Evolutionary conservation across 1,140 invertebrate species (phyloP).

Genomic region (Theocolax elegans): DNA sequence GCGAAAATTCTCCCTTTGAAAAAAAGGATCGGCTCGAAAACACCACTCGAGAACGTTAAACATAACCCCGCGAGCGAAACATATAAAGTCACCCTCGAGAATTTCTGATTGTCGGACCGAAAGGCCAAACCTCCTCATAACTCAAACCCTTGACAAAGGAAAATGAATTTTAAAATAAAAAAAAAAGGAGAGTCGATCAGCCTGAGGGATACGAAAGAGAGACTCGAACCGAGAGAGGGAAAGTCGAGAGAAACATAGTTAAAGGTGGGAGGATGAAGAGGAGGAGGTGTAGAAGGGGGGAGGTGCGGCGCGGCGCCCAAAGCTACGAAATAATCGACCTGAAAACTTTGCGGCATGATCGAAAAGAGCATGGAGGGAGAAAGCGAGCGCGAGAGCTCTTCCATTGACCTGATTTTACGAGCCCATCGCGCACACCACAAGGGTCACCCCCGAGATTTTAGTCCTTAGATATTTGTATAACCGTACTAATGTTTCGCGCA

Average conservation of each 20-base stretch:
- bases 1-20: no score
- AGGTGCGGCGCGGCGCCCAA: slow-evolving; percentile 14
- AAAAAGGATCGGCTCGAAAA: no score
- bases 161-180: no score
- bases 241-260: slow-evolving; percentile 9
- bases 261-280: slow-evolving; percentile 5
- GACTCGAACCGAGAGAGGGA: not conserved
- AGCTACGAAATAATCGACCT: slow-evolving; percentile 41
- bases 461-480: slow-evolving; percentile 24
- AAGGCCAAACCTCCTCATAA: no score
- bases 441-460: slow-evolving; percentile 34
- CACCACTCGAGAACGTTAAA: no score
- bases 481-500: not conserved
- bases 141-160: no score
- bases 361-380: slow-evolving; percentile 31
- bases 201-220: no score
- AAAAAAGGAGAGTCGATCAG: no score
- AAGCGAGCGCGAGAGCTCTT: slow-evolving; percentile 3
- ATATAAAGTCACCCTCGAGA: no score
- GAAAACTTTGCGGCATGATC: slow-evolving; percentile 39
- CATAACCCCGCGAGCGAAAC: no score
- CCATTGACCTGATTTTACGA: slow-evolving; percentile 39
- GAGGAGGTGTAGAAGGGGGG: not conserved
- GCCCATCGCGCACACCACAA: slow-evolving; percentile 11
- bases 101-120: no score